Evolutionary conservation across 2,113 vertebrate genomes (phyloP).

Genomic region (Nycticebus coucang): DNA sequence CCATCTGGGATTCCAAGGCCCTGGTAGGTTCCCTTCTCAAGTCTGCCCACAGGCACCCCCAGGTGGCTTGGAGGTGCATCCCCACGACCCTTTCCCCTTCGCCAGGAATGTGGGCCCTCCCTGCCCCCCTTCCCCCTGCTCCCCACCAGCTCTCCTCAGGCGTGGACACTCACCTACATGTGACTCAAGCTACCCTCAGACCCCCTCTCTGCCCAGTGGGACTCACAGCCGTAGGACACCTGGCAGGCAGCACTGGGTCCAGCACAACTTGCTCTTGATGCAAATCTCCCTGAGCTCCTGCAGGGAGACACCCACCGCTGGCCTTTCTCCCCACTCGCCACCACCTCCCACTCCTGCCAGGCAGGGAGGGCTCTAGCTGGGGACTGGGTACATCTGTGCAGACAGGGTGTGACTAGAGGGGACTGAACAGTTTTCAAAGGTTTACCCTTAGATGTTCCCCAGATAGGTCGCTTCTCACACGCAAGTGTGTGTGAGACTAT

Average conservation of each 20-base stretch:
- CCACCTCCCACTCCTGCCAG: neutral
- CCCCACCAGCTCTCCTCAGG: too few species aligned
- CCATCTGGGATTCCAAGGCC: neutral
- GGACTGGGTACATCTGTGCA: accelerated
- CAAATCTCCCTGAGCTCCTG: neutral
- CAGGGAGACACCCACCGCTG: neutral
- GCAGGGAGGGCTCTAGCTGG: neutral
- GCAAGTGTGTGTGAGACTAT: neutral
- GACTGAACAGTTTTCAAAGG: neutral
- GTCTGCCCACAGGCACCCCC: neutral
- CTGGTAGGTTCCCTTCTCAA: neutral
- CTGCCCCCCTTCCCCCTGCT: neutral
- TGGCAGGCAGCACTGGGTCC: accelerated
- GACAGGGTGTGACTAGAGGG: neutral
- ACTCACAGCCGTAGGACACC: neutral
- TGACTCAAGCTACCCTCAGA: neutral
- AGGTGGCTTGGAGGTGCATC: neutral
- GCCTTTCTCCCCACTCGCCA: neutral
- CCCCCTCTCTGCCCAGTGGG: accelerated
- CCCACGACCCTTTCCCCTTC: accelerated
- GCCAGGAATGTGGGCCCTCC: neutral
- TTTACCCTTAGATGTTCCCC: neutral
- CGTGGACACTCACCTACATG: neutral
- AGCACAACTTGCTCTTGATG: accelerated
- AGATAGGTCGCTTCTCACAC: neutral